Evolutionary conservation across 2,113 vertebrate genomes (phyloP).

Genomic region (Cyanoderma ruficeps): DNA sequence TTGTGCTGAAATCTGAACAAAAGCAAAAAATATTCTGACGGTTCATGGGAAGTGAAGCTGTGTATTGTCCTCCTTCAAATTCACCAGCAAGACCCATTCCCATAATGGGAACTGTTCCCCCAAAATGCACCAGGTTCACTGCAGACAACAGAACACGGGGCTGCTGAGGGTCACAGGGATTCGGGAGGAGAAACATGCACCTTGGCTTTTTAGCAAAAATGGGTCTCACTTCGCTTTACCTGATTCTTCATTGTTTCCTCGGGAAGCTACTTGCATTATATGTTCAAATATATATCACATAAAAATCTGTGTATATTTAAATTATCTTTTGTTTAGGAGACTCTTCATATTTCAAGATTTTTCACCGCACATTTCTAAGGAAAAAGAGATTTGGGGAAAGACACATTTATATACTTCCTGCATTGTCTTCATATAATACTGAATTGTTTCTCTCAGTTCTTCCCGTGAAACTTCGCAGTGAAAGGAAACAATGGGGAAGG

Average conservation of each 20-base stretch:
- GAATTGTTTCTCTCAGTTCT: neutral
- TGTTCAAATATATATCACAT: neutral
- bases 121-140: neutral
- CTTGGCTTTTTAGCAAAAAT: neutral
- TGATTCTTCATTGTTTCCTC: neutral
- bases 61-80: slow-evolving; percentile 27
- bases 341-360: neutral
- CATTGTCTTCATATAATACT: neutral
- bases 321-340: neutral
- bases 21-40: neutral
- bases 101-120: neutral
- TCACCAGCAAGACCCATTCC: neutral
- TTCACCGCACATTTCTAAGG: neutral
- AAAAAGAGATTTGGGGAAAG: neutral
- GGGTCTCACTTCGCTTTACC: neutral
- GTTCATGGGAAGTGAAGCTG: neutral
- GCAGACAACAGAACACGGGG: neutral
- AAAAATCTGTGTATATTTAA: neutral
- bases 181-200: neutral
- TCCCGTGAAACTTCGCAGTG: neutral
- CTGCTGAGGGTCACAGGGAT: neutral
- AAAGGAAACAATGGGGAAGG: neutral
- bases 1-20: slow-evolving; percentile 44
- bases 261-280: neutral
- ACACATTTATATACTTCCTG: neutral